Base-by-base conservation (phyloP, 1,140 invertebrate species). In the Caenorhabditis remanei region DNA sequence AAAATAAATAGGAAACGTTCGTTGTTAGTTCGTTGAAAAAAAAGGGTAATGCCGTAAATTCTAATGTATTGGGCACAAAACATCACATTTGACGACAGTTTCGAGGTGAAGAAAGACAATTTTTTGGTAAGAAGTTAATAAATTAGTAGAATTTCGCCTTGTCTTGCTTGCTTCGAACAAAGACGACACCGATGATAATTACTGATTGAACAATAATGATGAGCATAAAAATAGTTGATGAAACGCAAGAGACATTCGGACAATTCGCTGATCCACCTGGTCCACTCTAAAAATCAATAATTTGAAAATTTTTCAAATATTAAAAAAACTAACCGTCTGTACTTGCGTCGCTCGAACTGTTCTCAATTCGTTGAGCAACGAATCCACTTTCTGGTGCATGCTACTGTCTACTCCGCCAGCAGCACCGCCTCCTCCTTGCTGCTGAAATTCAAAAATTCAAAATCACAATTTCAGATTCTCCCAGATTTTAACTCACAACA, bases 101-200 rank as follows among this genome's bases (percentile, higher is more conserved):
- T 67, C 56, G 14, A 43, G 41, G 41, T n/a, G 46, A 40, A 63
- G 71, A 79, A 79, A 79, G 46, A 50, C 43, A 67, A 61, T 56
- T 65, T 43, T n/a, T 21, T 40, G 41, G 9, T 32, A 14, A 56
- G 14, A 32, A 55, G 40, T 13, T 32, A 61, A 56, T 61, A 41
- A 48, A 55, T 90, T 88, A 92, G 85, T 92, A 92, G 89, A 92
- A 92, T 86, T 92, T 92, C 21, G 91, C 92, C 61, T 92, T 92
- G 82, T 92, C 91, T 19, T 88, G 85, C 83, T 92, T 92, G 58
- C 91, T 92, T 84, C 91, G 92, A 19, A 93, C 43, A 71, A 89
- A 92, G 82, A 93, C 87, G 85, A 92, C 88, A 14, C 53, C 88
- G 9, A 92, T 21, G 58, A 92, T 90, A 6, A 90, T 86, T 46